phyloP scores from a whole-genome alignment of 2,113 vertebrate genomes.

The Labeo catla region DNA sequence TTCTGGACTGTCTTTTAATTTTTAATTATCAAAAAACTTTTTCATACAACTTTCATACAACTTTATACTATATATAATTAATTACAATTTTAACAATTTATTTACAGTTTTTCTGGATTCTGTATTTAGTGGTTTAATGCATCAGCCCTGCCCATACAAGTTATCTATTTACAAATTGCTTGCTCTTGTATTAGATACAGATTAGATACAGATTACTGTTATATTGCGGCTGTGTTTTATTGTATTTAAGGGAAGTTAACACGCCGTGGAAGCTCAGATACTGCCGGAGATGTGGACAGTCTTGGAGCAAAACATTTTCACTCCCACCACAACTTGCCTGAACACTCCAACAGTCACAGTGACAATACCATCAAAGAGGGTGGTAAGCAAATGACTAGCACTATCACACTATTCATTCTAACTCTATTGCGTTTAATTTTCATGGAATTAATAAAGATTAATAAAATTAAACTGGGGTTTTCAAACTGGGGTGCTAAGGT shows the following conservation, averaged over 20 bases:
- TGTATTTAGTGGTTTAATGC: not conserved
- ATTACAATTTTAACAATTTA: not conserved
- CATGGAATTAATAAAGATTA: not conserved
- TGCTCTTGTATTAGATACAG: not conserved
- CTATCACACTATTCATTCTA: not conserved
- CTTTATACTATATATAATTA: no score
- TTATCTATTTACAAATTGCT: not conserved
- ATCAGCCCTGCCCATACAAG: not conserved
- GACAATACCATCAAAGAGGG: constrained; percentile 92
- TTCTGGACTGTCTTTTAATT: not conserved
- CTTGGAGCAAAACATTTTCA: constrained; percentile 90
- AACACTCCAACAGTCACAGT: constrained; percentile 95
- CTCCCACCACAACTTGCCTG: constrained; percentile 93
- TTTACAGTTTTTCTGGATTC: not conserved
- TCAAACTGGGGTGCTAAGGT: not conserved
- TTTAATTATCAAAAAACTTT: no score
- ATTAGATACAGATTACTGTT: not conserved
- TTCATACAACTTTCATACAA: no score
- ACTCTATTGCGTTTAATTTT: not conserved
- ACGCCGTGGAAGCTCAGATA: constrained; percentile 91
- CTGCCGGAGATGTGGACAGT: constrained; percentile 91
- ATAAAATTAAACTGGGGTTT: not conserved
- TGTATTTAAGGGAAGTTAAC: constrained; percentile 86
- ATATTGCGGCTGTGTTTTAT: constrained; percentile 35
- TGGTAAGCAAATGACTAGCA: constrained; percentile 71